phyloP scores from a whole-genome alignment of 1,140 invertebrate species.

The Cheumatopsyche charites region DNA sequence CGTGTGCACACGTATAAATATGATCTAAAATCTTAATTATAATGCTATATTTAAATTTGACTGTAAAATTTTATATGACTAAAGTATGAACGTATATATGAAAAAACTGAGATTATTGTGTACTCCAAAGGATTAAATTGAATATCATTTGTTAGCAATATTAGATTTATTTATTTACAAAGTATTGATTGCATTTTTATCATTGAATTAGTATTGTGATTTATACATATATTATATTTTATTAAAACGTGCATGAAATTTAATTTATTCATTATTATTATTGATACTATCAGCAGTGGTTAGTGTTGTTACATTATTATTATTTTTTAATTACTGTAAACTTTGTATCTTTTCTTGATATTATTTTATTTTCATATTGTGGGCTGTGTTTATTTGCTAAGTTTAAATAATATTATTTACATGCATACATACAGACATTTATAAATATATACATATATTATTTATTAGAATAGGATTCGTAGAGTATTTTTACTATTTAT shows the following conservation, averaged over 20 bases:
- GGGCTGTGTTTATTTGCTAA: slow-evolving; percentile 26
- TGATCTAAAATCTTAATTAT: slow-evolving; percentile 24
- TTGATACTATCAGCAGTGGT: slow-evolving; percentile 14
- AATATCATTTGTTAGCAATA: background rate
- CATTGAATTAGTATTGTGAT: background rate
- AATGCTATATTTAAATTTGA: slow-evolving; percentile 25
- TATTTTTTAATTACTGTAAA: slow-evolving; percentile 22
- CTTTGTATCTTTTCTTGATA: slow-evolving; percentile 5
- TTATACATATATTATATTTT: background rate
- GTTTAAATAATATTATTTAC: slow-evolving; percentile 30
- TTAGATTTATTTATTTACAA: slow-evolving; percentile 4
- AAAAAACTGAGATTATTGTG: background rate
- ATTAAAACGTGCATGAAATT: background rate
- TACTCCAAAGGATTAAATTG: slow-evolving; percentile 16
- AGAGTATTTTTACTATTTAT: background rate
- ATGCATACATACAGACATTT: slow-evolving; percentile 31
- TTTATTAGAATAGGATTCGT: background rate
- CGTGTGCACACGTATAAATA: slow-evolving; percentile 2
- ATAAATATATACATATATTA: slow-evolving; percentile 31
- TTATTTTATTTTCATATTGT: background rate
- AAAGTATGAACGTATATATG: background rate
- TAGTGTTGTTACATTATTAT: background rate
- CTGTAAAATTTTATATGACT: slow-evolving; percentile 20
- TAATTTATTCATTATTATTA: background rate
- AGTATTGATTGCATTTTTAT: slow-evolving; percentile 6